Conservation (phyloP, 2,113 vertebrate genomes). For the Leptobrachium ailaonicum region DNA sequence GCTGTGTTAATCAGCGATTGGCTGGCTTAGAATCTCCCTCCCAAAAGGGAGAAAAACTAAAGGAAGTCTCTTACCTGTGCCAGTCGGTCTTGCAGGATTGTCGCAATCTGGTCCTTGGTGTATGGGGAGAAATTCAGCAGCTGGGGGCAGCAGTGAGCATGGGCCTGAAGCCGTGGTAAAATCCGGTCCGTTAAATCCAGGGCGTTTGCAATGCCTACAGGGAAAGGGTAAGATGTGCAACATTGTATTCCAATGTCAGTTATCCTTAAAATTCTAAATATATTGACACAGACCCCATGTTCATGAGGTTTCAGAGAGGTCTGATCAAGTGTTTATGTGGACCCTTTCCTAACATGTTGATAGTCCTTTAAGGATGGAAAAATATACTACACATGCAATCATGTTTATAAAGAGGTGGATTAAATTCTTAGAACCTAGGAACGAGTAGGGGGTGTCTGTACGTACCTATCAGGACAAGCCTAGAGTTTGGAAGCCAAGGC, state of each 20-base stretch:
- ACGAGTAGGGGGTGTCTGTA: neutral
- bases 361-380: too few species aligned
- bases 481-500: slow-evolving; percentile 78
- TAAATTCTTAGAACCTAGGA: too few species aligned
- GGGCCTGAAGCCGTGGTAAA: slow-evolving; percentile 79
- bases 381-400: too few species aligned
- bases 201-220: slow-evolving; percentile 86
- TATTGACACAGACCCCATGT: too few species aligned
- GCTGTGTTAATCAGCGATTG: too few species aligned
- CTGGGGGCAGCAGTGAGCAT: slow-evolving; percentile 71
- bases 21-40: too few species aligned
- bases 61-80: slow-evolving; percentile 66
- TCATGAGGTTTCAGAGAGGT: too few species aligned
- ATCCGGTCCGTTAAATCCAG: slow-evolving; percentile 91
- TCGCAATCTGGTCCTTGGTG: slow-evolving; percentile 78
- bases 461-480: slow-evolving; percentile 87
- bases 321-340: too few species aligned
- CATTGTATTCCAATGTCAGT: too few species aligned
- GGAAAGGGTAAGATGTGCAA: neutral
- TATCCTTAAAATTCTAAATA: too few species aligned
- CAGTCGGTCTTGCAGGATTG: slow-evolving; percentile 86
- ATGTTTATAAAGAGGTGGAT: too few species aligned
- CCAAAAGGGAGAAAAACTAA: neutral
- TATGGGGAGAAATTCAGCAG: slow-evolving; percentile 89
- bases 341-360: too few species aligned